Percentiles rank a stretch among this genome's conserved stretches.
phyloP scores from a whole-genome alignment of 2,113 vertebrate species.

The Boulengeromyrus knoepffleri region DNA sequence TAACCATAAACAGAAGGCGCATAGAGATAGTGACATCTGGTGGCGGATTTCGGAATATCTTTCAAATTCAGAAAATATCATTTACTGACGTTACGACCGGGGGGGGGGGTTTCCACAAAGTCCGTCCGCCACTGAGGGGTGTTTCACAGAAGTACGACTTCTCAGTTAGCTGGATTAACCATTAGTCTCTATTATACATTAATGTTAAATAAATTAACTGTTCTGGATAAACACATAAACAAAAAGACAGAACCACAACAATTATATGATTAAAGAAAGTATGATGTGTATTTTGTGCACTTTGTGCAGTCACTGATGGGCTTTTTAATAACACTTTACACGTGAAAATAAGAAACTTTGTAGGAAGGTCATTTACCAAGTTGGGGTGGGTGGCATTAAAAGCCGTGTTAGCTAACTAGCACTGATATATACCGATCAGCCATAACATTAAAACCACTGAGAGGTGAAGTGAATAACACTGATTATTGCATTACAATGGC shows the following conservation, averaged over 20 bases:
- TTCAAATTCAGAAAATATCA: background rate
- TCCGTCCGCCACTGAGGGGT: too few relatives aligned
- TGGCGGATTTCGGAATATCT: background rate
- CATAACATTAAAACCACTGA: background rate
- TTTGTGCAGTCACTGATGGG: background rate
- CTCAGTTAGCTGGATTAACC: background rate
- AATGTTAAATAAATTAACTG: background rate
- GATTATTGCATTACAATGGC: background rate
- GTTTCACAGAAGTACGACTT: background rate
- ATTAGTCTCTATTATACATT: background rate
- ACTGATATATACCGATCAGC: background rate
- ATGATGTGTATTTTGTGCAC: background rate
- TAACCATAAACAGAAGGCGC: background rate
- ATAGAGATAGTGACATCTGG: background rate
- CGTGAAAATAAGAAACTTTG: background rate
- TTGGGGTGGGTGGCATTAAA: background rate
- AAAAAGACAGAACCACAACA: background rate
- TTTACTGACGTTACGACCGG: background rate
- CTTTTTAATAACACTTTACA: background rate
- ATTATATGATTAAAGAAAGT: background rate
- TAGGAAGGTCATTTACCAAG: background rate
- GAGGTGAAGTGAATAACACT: background rate
- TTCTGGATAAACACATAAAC: background rate
- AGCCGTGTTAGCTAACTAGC: background rate
- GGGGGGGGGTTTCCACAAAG: too few relatives aligned